Evolutionary conservation across 2,888 invertebrate genomes (phyloP), one percentile per base, ranked within the genome.

Genomic region (Nomada ferruginata): DNA sequence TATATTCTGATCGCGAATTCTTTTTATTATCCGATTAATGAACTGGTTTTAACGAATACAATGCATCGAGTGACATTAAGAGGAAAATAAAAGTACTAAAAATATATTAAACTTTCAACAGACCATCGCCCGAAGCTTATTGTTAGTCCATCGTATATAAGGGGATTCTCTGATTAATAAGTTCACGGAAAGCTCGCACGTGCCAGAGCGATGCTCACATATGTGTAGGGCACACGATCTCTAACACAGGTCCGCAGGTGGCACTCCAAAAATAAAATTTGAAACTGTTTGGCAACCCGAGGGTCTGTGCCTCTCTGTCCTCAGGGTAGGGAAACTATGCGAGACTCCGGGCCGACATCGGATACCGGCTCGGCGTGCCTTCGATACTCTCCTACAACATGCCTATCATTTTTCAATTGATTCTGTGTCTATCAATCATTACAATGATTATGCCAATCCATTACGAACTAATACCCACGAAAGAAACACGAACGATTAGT

Each of bases 241-340:
- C 91, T 84, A 90, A 90, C 87, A 90, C 91, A 88, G 83, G 87
- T 89, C 87, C 89, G 90, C 92, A 93, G 93, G 93, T 93, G 93
- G 91, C 87, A 87, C 76, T 89, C 92, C 90, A 83, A 87, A 92
- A 94, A 92, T 92, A 92, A 91, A 90, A 90, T 83, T 82, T 83
- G 89, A 91, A 93, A 81, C 86, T 60, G 87, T 91, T 91, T 92
- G 91, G 93, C 92, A 92, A 90, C 85, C 85, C 70, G 79, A 64
- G 76, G 84, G 84, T 72, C 73, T 63, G 79, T 69, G 75, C 70
- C 73, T 73, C 47, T 71, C 57, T 68, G 72, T 82, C 65, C 57
- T 85, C 76, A 68, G 78, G 78, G 76, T 79, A 73, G 77, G 77
- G 70, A 78, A 81, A 74, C 82, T 85, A 86, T 83, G 86, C 77